Base-by-base conservation (phyloP, 2,113 vertebrate species). In the Tiliqua scincoides region DNA sequence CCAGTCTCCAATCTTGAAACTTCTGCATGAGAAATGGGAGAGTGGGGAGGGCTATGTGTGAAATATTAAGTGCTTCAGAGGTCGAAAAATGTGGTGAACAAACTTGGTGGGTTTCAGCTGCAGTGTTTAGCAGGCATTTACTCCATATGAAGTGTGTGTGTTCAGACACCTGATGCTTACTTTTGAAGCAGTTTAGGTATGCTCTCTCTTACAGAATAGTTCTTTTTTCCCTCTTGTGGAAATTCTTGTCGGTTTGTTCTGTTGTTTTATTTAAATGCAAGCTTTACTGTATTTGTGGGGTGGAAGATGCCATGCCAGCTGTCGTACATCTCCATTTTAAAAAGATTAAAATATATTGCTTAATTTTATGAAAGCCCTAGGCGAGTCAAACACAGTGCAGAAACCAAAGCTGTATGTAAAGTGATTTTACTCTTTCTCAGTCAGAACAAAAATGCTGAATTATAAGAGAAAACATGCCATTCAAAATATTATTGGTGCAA, bases 281-380 rank as follows among this genome's bases (percentile, higher is more conserved):
- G 3, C 54, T 82, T 80, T 83, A 62, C 75, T 83, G 77, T 65
- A 91, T 73, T 62, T 43, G 14, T 73, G 14, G 30, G 43, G 27
- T 37, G 59, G 18, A 25, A 72, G 9, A 18, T 83, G 35, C 15
- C 63, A 12, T 71, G 75, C 75, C 52, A 9, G 0, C 81, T 89
- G 84, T 11, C 82, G 0, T 68, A 82, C 86, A 91, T 37, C 37
- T 82, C 85, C 91, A 85, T 54, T 10, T 70, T 77, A 43, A 86
- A 83, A 73, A 57, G 0, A 40, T 35, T 88, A 30, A 2, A 48
- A 27, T 48, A 57, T 80, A 54, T 43, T 48, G 85, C 52, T 80
- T 88, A 82, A 81, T 92, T 92, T 94, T 90, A 74, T 91, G 78
- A 89, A 91, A 92, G 90, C 37, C 30, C 59, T 62, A 82, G 79